Evolutionary conservation across 2,888 invertebrate species (phyloP), one percentile per base, ranked within the genome.

Genomic region (Aethes cnicana): DNA sequence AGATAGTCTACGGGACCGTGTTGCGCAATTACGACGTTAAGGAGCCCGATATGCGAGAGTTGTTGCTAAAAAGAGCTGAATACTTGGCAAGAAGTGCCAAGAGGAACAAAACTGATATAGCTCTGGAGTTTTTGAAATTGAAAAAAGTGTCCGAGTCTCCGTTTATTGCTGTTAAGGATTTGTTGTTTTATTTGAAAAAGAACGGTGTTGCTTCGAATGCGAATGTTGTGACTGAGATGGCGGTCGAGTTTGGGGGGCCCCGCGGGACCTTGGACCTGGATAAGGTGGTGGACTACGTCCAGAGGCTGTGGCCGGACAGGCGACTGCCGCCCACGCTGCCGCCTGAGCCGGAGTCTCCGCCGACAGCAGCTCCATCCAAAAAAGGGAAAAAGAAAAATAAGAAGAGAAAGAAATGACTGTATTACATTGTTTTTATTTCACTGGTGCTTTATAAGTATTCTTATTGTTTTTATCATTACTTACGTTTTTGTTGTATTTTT

Each of bases 31-130:
- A 68, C 66, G 56, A 50, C 2, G 26, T 67, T 14, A 5, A 28
- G 4, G 74, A 63, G 0, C 62, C 67, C 1, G 75, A 79, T 56
- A 21, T 61, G 1, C 68, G 73, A 53, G 62, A 64, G 25, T 7
- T 74, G 17, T 30, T 77, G 37, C 43, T 78, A 21, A 58, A 59
- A 8, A 58, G 79, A 56, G 72, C 66, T 2, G 59, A 68, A 4
- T 77, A 56, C 50, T 60, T 79, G 0, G 61, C 69, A 3, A 60
- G 48, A 25, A 26, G 37, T 7, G 47, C 47, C 12, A 69, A 59
- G 41, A 69, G 47, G 30, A 42, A 55, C 6, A 56, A 54, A 42
- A 30, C 60, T 1, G 70, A 75, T 36, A 54, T 70, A 7, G 62
- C 59, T 1, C 20, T 66, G 5, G 71, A 64, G 50, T 70, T 74